Conservation (phyloP, 2,888 invertebrate genomes). For the Taenaris catops region DNA sequence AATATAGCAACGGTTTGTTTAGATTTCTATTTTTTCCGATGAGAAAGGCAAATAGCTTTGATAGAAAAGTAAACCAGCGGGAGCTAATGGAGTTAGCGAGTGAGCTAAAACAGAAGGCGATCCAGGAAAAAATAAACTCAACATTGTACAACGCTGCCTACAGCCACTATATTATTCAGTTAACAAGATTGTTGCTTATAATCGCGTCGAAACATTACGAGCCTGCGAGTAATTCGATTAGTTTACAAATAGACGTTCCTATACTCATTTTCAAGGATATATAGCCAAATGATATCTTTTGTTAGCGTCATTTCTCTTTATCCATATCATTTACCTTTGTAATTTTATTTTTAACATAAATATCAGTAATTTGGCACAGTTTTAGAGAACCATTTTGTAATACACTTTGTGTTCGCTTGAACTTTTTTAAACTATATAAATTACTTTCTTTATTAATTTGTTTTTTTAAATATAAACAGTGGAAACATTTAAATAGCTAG, state of each 20-base stretch:
- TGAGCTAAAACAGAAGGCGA: conserved; percentile 73
- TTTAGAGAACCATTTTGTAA: no score
- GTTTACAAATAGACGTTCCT: conserved; percentile 13
- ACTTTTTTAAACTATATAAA: no score
- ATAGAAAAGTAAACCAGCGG: conserved; percentile 49
- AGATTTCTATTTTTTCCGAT: conserved; percentile 29
- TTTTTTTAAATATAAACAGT: no score
- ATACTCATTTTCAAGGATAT: conserved; percentile 5
- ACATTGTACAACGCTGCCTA: conserved; percentile 22
- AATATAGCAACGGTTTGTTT: conserved; percentile 27
- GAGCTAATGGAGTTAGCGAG: conserved; percentile 76
- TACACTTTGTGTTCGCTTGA: no score
- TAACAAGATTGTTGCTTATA: conserved; percentile 25
- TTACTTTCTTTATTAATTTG: no score
- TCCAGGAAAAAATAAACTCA: conserved; percentile 45
- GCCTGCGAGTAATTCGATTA: conserved; percentile 20
- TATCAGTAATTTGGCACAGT: no score
- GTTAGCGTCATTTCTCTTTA: no score
- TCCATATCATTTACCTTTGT: no score
- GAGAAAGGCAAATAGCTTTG: conserved; percentile 40
- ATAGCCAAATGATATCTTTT: no score
- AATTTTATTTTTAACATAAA: no score
- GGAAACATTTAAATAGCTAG: no score
- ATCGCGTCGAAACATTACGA: conserved; percentile 7
- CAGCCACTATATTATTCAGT: conserved; percentile 24